phyloP scores from a whole-genome alignment of 2,113 vertebrate genomes.

The Uria lomvia region DNA sequence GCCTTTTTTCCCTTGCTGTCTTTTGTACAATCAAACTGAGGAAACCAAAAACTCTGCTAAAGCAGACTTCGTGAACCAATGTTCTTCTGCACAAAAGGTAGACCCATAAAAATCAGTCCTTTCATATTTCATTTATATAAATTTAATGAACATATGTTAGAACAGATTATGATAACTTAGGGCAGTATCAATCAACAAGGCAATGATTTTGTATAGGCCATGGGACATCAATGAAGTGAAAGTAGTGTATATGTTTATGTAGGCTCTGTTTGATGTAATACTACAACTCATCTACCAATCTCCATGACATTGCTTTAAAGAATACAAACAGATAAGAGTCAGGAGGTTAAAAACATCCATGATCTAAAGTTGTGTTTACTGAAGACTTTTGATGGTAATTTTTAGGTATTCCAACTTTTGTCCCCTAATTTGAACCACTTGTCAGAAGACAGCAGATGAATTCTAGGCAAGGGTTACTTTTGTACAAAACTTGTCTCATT shows the following conservation, averaged over 20 bases:
- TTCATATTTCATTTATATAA: not conserved
- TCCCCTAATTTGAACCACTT: not conserved
- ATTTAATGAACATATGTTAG: not conserved
- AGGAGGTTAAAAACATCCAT: slow-evolving; percentile 6
- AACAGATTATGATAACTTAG: not conserved
- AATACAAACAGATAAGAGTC: slow-evolving; percentile 33
- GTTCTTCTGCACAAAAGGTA: not conserved
- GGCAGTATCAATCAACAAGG: not conserved
- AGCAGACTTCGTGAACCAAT: not conserved
- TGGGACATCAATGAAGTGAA: not conserved
- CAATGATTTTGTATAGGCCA: not conserved
- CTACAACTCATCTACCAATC: slow-evolving; percentile 8
- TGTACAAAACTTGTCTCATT: not conserved
- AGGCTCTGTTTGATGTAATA: slow-evolving; percentile 41
- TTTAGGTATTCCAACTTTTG: not conserved
- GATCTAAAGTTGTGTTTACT: slow-evolving; percentile 18
- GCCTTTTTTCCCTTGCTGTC: not conserved
- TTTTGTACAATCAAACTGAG: not conserved
- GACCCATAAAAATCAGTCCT: not conserved
- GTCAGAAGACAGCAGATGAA: not conserved
- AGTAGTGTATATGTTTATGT: not conserved
- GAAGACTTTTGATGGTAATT: not conserved
- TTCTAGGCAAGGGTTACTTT: not conserved
- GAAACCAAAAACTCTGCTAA: not conserved
- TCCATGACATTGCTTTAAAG: slow-evolving; percentile 26